Evolutionary conservation across 2,797 vertebrate species (phyloP).

Genomic region (Cyprinella venusta): DNA sequence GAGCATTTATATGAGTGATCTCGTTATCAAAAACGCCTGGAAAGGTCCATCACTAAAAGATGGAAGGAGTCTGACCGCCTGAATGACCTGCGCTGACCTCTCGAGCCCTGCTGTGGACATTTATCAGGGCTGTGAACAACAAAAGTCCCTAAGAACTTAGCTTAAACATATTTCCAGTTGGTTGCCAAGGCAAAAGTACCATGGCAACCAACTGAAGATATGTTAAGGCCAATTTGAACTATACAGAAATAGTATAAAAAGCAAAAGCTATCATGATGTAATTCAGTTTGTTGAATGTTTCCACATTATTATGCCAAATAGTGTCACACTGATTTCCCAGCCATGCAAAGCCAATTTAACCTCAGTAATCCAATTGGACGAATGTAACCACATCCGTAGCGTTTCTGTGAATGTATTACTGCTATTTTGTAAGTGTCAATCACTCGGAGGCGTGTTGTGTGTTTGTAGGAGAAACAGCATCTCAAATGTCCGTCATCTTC

Average conservation of each 20-base stretch:
- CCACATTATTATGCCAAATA: neutral
- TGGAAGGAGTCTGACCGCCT: neutral
- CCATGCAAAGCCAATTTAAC: neutral
- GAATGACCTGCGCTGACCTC: neutral
- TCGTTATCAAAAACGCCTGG: neutral
- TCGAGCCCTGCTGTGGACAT: neutral
- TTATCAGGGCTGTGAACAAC: neutral
- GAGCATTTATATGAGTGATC: neutral
- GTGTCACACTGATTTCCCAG: neutral
- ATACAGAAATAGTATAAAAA: neutral
- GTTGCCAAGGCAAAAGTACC: neutral
- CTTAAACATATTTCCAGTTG: neutral
- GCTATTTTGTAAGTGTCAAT: conserved; percentile 19
- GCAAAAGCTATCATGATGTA: neutral
- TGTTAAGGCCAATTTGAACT: neutral
- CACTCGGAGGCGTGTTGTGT: neutral
- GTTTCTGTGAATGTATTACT: neutral
- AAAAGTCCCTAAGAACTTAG: neutral
- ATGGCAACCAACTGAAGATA: neutral
- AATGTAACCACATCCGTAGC: neutral
- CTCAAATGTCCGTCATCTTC: conserved; percentile 33
- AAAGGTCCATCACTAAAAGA: neutral
- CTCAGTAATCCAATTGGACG: neutral
- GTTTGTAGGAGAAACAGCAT: conserved; percentile 14
- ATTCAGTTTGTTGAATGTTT: neutral